Conservation (phyloP, 2,113 vertebrate species). For the Mandrillus leucophaeus region DNA sequence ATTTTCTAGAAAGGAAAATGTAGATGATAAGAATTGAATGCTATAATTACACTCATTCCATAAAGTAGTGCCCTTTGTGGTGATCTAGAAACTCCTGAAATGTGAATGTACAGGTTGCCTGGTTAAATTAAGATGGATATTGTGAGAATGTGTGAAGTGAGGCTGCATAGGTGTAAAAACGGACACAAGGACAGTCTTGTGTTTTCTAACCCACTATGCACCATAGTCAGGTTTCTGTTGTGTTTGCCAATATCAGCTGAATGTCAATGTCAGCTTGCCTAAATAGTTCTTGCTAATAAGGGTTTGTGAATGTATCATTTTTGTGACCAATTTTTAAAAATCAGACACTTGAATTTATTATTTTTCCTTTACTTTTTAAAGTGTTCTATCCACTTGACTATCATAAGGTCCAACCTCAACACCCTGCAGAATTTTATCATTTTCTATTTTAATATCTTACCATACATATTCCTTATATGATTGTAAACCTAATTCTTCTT, state of each 20-base stretch:
- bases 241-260: neutral
- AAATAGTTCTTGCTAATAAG: neutral
- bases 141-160: neutral
- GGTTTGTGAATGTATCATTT: neutral
- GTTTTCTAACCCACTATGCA: neutral
- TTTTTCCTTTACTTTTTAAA: neutral
- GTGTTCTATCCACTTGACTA: neutral
- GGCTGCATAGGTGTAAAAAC: neutral
- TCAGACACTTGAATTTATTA: neutral
- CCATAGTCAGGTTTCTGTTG: neutral
- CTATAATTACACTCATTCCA: neutral
- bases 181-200: neutral
- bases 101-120: neutral
- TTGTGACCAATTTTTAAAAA: neutral
- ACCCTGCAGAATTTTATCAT: neutral
- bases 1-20: slow-evolving; percentile 34
- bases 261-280: neutral
- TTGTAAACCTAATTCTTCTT: neutral
- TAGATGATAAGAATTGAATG: neutral
- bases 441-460: neutral
- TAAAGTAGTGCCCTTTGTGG: neutral
- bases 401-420: neutral
- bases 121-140: neutral
- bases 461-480: neutral
- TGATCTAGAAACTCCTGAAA: neutral